Base-by-base conservation (phyloP, 1,140 invertebrate species). In the Melipona quadrifasciata region DNA sequence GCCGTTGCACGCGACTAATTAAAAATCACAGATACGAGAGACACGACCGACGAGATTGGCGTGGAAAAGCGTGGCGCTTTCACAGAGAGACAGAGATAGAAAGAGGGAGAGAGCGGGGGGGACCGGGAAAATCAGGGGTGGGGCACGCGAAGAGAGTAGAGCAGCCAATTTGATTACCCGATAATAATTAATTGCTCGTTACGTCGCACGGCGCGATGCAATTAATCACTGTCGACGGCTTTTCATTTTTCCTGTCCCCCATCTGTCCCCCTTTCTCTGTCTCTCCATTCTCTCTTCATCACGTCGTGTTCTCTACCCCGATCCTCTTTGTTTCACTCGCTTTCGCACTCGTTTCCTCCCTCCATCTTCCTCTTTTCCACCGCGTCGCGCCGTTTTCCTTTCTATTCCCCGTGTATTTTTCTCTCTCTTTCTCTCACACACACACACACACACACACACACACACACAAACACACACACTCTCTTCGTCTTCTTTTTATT, bases 151-250 rank as follows among this genome's bases (percentile, higher is more conserved):
- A 71, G 34, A 65, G 73, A 65, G 55, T 72, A 67, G 58, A 84
- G 73, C 72, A 88, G 78, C 61, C 86, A 74, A 89, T 91, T 90
- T 88, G 91, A 92, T 92, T 92, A 91, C 71, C 82, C 85, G 90
- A 92, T 92, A 91, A 91, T 92, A 92, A 92, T 92, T 92, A 92
- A 92, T 92, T 88, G 91, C 89, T 91, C 85, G 90, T 91, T 90
- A 91, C 82, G 86, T 79, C 70, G 82, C 85, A 68, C 79, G 84
- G 82, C 64, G 80, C 74, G 51, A 75, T 55, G 67, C 89, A 85
- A 92, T 92, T 91, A 90, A 92, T 92, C 91, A 90, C 88, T 82
- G 85, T 91, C 89, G 84, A 85, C 76, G 80, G 70, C 39, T 83
- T 87, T 88, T 91, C 88, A 92, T 91, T 90, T 91, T 86, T 91